Conservation (phyloP, 1,140 invertebrate genomes). For the Maniola jurtina region DNA sequence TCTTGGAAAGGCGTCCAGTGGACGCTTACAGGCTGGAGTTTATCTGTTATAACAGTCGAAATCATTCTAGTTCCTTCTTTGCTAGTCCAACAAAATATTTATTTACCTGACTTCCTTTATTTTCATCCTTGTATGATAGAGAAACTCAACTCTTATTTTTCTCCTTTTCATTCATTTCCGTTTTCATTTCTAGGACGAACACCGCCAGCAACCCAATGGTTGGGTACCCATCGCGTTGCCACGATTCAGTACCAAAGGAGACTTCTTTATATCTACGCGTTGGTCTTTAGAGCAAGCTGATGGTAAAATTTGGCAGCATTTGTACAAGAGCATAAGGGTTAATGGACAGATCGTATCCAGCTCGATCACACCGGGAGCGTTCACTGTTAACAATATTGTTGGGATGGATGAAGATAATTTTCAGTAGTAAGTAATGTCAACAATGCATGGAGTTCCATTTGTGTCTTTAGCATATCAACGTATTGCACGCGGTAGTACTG, state of each 20-base stretch:
- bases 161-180: too few species aligned
- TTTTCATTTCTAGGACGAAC: constrained; percentile 60
- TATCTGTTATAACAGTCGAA: too few species aligned
- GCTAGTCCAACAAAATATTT: too few species aligned
- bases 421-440: constrained; percentile 48
- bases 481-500: too few species aligned
- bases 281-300: constrained; percentile 57
- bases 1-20: too few species aligned
- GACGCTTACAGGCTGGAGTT: too few species aligned
- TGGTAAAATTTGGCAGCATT: constrained; percentile 66
- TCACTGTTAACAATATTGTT: constrained; percentile 70
- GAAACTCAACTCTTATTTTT: too few species aligned
- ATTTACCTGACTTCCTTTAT: too few species aligned
- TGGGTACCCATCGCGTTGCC: constrained; percentile 70
- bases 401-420: constrained; percentile 63
- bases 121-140: too few species aligned
- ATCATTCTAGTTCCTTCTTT: too few species aligned
- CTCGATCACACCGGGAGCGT: constrained; percentile 65
- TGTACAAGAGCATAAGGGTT: constrained; percentile 66
- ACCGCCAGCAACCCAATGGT: constrained; percentile 60
- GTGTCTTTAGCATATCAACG: too few species aligned
- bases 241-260: constrained; percentile 54
- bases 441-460: too few species aligned
- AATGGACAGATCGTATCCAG: constrained; percentile 45
- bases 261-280: constrained; percentile 59